Base-by-base conservation (phyloP, 1,140 invertebrate genomes). In the Orchesella cincta region DNA sequence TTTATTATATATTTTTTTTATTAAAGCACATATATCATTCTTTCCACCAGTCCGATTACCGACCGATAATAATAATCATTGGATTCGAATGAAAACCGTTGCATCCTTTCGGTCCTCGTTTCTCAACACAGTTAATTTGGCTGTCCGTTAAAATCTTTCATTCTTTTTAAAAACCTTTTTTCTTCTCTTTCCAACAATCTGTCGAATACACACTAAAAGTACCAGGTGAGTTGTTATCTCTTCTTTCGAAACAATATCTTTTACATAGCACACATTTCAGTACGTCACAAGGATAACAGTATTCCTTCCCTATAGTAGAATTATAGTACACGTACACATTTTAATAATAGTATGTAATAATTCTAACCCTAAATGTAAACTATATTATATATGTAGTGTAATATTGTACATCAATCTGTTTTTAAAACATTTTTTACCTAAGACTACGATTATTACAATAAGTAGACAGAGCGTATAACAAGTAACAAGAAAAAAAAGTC, bases 401-500 rank as follows among this genome's bases (percentile, higher is more conserved):
- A 46, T 67, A 67, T 67, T 67, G 62, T 67, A 67, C 62, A 67
- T 67, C 26, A 57, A 57, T 57, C 54, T 57, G 54, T 12, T 57
- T 57, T 57, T 14, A 57, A 57, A 57, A 57, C 54, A 2, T 33
- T 67, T 67, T 33, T 31, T 33, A 26, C 33, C 23, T 14, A 31
- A 67, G n/a, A 1, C 62, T 67, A 67, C 62, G 33, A 67, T n/a
- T n/a, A n/a, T n/a, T n/a, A n/a, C n/a, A n/a, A 67, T 67, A 67
- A 67, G 62, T 67, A 67, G 62, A 67, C 33, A 67, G 62, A 67
- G 62, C 62, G 62, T 67, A 67, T 67, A 67, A 67, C 62, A 67
- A 67, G 62, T 67, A 67, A 67, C 62, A 67, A 67, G 62, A 67
- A 33, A 67, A 57, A 67, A 67, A 67, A 67, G 62, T 67, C 62